Evolutionary conservation across 2,888 invertebrate genomes (phyloP).

Genomic region (Aphidoletes aphidimyza): DNA sequence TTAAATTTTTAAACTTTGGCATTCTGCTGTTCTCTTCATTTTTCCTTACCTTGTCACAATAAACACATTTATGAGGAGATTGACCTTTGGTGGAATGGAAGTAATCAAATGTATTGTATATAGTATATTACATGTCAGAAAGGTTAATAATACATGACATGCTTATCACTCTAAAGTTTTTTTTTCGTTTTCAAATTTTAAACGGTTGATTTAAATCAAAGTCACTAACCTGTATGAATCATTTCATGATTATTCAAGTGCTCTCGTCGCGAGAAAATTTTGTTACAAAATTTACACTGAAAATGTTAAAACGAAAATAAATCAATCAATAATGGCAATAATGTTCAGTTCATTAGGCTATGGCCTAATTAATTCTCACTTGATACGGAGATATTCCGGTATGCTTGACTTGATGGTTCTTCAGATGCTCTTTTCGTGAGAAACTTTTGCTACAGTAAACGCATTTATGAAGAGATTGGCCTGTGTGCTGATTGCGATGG

Average conservation of each 20-base stretch:
- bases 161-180: not conserved
- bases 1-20: no score
- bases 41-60: constrained; percentile 73
- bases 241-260: constrained; percentile 85
- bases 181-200: no score
- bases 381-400: constrained; percentile 79
- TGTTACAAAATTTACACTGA: constrained; percentile 68
- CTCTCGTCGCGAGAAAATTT: constrained; percentile 82
- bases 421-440: constrained; percentile 10
- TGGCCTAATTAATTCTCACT: not conserved
- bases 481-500: constrained; percentile 30
- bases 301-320: not conserved
- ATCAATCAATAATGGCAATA: not conserved
- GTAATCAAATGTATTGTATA: not conserved
- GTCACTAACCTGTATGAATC: constrained; percentile 71
- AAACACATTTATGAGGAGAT: constrained; percentile 85
- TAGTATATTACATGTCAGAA: not conserved
- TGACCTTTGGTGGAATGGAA: constrained; percentile 63
- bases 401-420: constrained; percentile 65
- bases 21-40: not conserved
- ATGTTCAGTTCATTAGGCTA: not conserved
- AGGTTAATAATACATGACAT: not conserved
- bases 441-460: constrained; percentile 34
- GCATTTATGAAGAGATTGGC: constrained; percentile 11
- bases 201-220: no score